phyloP scores from a whole-genome alignment of 1,140 invertebrate genomes.

The Ceratina japonica region DNA sequence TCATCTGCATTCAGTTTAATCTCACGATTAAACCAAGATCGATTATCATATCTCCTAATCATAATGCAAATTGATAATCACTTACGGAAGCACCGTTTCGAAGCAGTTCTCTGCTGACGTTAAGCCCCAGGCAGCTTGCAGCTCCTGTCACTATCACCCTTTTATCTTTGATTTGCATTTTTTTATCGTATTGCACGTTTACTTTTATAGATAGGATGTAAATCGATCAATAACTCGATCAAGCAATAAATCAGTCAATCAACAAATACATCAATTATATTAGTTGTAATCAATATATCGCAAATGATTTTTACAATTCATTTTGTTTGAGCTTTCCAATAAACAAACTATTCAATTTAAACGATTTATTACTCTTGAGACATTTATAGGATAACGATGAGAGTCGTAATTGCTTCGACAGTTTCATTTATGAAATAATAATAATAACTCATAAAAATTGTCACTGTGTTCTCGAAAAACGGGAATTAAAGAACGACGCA shows the following conservation, averaged over 20 bases:
- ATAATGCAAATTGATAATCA: background rate
- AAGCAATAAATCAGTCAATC: background rate
- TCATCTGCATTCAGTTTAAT: conserved; percentile 42
- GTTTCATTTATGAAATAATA: background rate
- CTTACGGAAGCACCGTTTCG: conserved; percentile 76
- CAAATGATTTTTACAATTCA: background rate
- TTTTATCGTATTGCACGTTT: background rate
- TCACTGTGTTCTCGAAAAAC: background rate
- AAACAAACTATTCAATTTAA: no score
- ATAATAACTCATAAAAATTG: no score
- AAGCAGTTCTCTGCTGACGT: conserved; percentile 76
- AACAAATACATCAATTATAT: conserved; percentile 2
- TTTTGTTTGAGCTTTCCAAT: background rate
- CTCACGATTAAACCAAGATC: background rate
- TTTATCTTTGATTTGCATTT: conserved; percentile 76
- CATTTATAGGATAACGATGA: background rate
- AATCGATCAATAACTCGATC: background rate
- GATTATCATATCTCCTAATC: background rate
- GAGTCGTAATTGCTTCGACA: background rate
- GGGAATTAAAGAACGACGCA: background rate
- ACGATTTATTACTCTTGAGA: background rate
- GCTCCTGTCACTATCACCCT: conserved; percentile 78
- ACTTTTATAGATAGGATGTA: no score
- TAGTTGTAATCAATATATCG: background rate
- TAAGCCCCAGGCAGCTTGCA: conserved; percentile 77